Evolutionary conservation across 2,888 invertebrate species (phyloP), one percentile per base, ranked within the genome.

Genomic region (Drosophila rellima): DNA sequence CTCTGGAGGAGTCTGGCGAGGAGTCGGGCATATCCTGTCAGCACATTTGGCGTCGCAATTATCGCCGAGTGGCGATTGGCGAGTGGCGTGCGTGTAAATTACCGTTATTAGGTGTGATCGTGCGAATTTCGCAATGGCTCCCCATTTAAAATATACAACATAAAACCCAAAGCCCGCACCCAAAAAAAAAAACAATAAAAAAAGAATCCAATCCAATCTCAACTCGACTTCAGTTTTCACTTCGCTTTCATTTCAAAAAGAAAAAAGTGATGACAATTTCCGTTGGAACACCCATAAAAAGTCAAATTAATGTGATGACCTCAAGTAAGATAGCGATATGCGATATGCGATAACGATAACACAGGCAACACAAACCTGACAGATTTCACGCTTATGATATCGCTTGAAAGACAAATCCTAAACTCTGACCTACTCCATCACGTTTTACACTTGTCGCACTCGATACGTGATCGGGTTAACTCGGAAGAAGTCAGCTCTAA

Each of bases 81-180:
- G 80, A 81, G 88, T 88, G 80, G 83, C 90, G 85, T 87, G 89
- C 89, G 86, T 86, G 88, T 82, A 91, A 91, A 91, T 91, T 90
- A 91, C 91, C 91, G 91, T 91, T 91, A 91, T 91, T 91, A 91
- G 81, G 82, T 89, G 86, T 82, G 90, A 90, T 89, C 90, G 90
- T 89, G 90, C 83, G 81, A 89, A 86, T 70, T 73, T 68, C 26
- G 70, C 52, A 61, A 55, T 39, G 15, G 42, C 60, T 62, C 50
- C 62, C 59, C 64, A 65, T 40, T 50, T 60, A 48, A 47, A 54
- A 57, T 48, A 42, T 52, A 29, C 17, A 60, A 37, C 13, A 7
- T 17, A 18, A n/a, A n/a, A 29, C 5, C 13, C 35, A 37, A n/a
- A 11, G 26, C 26, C 45, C 33, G 29, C 17, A 33, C 17, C n/a